These are phyloP conservation scores for Lasiurus borealis DNA, from an alignment of 2,113 vertebrate genomes.

Conservation along the genomic window DNA sequence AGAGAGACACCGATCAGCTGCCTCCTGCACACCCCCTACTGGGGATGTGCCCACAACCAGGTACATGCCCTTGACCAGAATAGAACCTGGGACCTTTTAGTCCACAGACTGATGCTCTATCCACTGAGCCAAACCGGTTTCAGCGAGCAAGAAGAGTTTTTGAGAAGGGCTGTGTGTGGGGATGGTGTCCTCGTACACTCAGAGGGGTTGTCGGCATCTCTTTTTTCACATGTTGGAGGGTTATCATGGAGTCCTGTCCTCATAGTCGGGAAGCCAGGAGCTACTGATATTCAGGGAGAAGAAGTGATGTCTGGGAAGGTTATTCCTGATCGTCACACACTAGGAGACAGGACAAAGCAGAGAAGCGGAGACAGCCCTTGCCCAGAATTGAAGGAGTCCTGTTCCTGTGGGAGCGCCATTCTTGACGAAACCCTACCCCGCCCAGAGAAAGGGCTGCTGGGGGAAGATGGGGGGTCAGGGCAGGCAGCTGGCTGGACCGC, in stretches of 20 bases:
- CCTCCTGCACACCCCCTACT: too few relatives aligned
- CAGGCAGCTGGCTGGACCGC: constrained; percentile 54
- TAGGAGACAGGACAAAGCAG: background rate
- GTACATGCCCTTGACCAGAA: too few relatives aligned
- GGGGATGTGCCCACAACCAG: too few relatives aligned
- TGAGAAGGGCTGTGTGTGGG: background rate
- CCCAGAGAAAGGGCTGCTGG: constrained; percentile 48
- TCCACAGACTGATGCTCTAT: too few relatives aligned
- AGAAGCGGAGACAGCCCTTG: background rate
- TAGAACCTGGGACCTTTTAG: too few relatives aligned
- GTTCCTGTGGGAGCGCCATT: background rate
- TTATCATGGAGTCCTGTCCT: background rate
- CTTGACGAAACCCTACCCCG: constrained; percentile 43
- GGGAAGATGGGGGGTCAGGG: constrained; percentile 3
- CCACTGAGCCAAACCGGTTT: too few relatives aligned
- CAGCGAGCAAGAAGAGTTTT: background rate
- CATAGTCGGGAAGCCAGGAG: background rate
- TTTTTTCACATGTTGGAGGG: background rate
- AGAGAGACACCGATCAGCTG: too few relatives aligned
- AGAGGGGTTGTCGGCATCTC: background rate
- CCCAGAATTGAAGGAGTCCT: background rate
- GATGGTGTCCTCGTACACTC: background rate
- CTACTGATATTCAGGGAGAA: background rate
- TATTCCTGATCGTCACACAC: background rate
- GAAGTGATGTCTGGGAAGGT: background rate